phyloP scores from a whole-genome alignment of 1,140 invertebrate species.

The Gonatopus flavifemur region DNA sequence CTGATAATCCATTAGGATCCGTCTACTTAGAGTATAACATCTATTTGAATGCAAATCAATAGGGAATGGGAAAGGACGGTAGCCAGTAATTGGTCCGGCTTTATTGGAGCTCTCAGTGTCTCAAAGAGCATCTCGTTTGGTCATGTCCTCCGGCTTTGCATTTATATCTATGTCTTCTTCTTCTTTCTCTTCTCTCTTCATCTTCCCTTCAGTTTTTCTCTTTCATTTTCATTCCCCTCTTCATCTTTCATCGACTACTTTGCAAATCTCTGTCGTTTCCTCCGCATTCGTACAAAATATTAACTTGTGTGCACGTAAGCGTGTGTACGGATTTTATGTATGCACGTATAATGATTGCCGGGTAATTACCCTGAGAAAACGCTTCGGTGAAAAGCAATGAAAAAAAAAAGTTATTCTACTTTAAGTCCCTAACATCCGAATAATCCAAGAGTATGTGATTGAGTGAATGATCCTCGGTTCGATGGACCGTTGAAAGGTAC shows the following conservation, averaged over 20 bases:
- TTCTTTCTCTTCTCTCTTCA: neutral
- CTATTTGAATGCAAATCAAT: slow-evolving; percentile 62
- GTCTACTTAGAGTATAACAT: slow-evolving; percentile 60
- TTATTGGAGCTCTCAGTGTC: slow-evolving; percentile 59
- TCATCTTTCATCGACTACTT: slow-evolving; percentile 40
- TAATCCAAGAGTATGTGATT: no score
- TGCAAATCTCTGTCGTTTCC: no score
- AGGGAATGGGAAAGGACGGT: slow-evolving; percentile 56
- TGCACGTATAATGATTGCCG: no score
- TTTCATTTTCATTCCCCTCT: slow-evolving; percentile 25
- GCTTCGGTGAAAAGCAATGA: no score
- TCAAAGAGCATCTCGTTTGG: slow-evolving; percentile 59
- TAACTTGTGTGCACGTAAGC: no score
- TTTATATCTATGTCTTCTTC: slow-evolving; percentile 24
- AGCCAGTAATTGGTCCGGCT: slow-evolving; percentile 58
- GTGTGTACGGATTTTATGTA: no score
- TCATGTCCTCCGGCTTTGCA: slow-evolving; percentile 52
- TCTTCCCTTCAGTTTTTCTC: slow-evolving; percentile 26
- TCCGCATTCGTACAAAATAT: no score
- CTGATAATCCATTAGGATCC: slow-evolving; percentile 61
- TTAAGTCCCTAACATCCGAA: no score
- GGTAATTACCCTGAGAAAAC: no score
- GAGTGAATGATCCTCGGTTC: no score
- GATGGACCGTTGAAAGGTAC: no score
- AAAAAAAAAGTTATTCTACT: no score